phyloP scores from a whole-genome alignment of 2,888 invertebrate genomes.

The Ganaspis brasiliensis region DNA sequence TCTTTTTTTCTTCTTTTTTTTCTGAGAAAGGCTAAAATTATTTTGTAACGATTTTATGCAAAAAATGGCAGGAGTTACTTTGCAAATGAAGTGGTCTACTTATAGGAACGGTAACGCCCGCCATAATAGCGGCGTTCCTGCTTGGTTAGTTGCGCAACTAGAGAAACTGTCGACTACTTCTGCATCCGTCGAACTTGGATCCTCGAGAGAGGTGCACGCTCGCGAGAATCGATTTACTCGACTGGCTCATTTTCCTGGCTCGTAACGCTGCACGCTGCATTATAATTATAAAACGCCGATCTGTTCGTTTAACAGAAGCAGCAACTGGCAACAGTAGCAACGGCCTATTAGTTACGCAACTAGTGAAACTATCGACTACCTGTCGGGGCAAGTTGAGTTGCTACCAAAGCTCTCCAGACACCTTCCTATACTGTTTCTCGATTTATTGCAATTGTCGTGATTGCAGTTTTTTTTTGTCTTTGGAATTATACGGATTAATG shows the following conservation, averaged over 20 bases:
- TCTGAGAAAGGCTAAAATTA: constrained; percentile 14
- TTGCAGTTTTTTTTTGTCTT: too few relatives aligned
- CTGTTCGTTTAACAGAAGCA: constrained; percentile 64
- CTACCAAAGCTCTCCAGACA: neutral
- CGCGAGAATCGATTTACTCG: constrained; percentile 59
- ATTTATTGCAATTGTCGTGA: too few relatives aligned
- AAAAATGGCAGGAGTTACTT: constrained; percentile 21
- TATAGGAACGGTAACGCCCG: constrained; percentile 16
- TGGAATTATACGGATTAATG: too few relatives aligned
- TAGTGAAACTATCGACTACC: constrained; percentile 76
- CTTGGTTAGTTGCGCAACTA: constrained; percentile 72
- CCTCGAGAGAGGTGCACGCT: constrained; percentile 47
- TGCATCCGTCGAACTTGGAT: constrained; percentile 57
- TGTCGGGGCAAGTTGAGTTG: constrained; percentile 55
- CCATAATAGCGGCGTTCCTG: constrained; percentile 53
- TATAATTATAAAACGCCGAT: constrained; percentile 64
- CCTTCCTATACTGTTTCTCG: too few relatives aligned
- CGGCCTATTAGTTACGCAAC: constrained; percentile 72
- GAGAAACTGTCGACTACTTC: constrained; percentile 67
- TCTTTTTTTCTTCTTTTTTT: neutral
- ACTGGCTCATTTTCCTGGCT: constrained; percentile 59
- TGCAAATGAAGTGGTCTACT: constrained; percentile 36
- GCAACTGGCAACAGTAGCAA: constrained; percentile 57
- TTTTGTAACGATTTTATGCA: constrained; percentile 34
- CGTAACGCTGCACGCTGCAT: constrained; percentile 56